Evolutionary conservation across 2,113 vertebrate genomes (phyloP).

Genomic region (Brachyistius frenatus): DNA sequence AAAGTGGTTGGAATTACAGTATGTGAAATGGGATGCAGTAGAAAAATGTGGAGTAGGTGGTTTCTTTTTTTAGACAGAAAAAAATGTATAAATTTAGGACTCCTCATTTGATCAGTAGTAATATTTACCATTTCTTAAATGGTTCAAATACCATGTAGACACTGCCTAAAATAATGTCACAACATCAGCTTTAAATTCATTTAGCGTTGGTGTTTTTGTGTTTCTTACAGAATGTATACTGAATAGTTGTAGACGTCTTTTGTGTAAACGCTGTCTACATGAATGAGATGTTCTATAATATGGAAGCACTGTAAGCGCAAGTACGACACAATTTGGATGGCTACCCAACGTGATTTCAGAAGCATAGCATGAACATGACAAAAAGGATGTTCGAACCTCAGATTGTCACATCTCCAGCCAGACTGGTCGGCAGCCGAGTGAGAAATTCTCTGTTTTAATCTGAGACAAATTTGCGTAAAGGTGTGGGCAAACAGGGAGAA

Average conservation of each 20-base stretch:
- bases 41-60: neutral
- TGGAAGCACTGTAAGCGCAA: conserved; percentile 29
- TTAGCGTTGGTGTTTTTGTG: neutral
- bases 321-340: conserved; percentile 41
- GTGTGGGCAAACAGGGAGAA: conserved; percentile 59
- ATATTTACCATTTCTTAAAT: neutral
- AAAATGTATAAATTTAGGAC: neutral
- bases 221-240: neutral
- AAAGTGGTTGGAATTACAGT: neutral
- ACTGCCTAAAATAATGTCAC: neutral
- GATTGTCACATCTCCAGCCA: conserved; percentile 65
- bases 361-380: conserved; percentile 44
- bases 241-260: neutral
- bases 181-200: conserved; percentile 1
- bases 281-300: conserved; percentile 33
- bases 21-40: neutral
- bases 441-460: conserved; percentile 55
- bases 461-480: conserved; percentile 64
- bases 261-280: conserved; percentile 21
- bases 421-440: conserved; percentile 23
- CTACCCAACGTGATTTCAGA: conserved; percentile 32
- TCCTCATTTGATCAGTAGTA: neutral
- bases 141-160: neutral
- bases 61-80: neutral
- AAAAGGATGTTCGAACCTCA: conserved; percentile 50